These are phyloP conservation scores for Orthosia cruda DNA, from an alignment of 2,888 invertebrate species.

Conservation along the genomic window DNA sequence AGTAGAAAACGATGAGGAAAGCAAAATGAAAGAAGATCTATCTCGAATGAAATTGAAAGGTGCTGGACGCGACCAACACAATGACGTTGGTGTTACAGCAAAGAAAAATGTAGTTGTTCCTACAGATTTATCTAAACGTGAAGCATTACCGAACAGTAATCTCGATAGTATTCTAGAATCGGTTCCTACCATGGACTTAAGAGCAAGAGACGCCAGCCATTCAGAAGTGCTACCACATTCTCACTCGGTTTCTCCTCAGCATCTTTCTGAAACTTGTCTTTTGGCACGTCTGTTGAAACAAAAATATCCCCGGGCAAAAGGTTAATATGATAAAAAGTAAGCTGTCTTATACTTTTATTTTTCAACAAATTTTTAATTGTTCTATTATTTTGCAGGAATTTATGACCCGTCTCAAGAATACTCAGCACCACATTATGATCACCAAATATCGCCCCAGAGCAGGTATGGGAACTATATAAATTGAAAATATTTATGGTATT, in stretches of 20 bases:
- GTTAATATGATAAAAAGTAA: slow-evolving; percentile 64
- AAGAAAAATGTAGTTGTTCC: slow-evolving; percentile 29
- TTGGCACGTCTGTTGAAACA: slow-evolving; percentile 81
- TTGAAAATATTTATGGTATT: too few species aligned
- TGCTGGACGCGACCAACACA: slow-evolving; percentile 22
- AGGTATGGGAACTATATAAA: slow-evolving; percentile 65
- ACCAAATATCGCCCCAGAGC: slow-evolving; percentile 56
- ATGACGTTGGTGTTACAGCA: slow-evolving; percentile 2
- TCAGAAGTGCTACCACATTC: slow-evolving; percentile 55
- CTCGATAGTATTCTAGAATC: slow-evolving; percentile 64
- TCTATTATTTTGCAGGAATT: slow-evolving; percentile 68
- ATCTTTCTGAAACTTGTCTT: slow-evolving; percentile 79
- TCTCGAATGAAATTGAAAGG: slow-evolving; percentile 40
- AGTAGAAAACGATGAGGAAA: slow-evolving; percentile 55
- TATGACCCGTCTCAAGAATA: slow-evolving; percentile 72
- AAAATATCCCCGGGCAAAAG: slow-evolving; percentile 76
- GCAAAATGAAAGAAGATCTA: slow-evolving; percentile 31
- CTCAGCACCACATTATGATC: slow-evolving; percentile 63
- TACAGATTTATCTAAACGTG: slow-evolving; percentile 76
- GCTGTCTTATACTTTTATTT: background rate
- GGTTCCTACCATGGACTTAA: slow-evolving; percentile 56
- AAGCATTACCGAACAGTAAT: slow-evolving; percentile 65
- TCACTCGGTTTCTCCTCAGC: slow-evolving; percentile 62
- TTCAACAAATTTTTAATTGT: background rate
- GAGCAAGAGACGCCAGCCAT: slow-evolving; percentile 58